These are phyloP conservation scores for Drosophila ananassae DNA, from an alignment of 1,140 invertebrate species.

Conservation along the genomic window DNA sequence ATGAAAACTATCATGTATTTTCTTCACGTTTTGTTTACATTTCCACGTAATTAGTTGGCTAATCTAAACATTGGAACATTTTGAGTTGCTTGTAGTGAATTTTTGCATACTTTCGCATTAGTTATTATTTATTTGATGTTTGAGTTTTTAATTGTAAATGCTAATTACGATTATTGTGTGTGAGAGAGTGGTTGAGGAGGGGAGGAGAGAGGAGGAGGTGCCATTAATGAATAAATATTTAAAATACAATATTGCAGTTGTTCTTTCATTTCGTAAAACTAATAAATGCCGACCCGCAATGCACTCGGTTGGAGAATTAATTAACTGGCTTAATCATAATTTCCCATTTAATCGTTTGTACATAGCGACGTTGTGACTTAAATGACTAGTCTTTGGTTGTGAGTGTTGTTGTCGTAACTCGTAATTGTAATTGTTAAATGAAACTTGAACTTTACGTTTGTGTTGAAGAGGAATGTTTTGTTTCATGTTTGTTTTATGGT, in stretches of 20 bases:
- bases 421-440: slow-evolving; percentile 19
- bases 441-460: slow-evolving; percentile 69
- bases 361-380: slow-evolving; percentile 77
- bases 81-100: slow-evolving; percentile 75
- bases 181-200: slow-evolving; percentile 5
- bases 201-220: background rate
- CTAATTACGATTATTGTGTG: slow-evolving; percentile 66
- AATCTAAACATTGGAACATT: slow-evolving; percentile 80
- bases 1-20: slow-evolving; percentile 56
- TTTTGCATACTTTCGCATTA: slow-evolving; percentile 32
- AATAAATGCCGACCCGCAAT: slow-evolving; percentile 41
- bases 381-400: slow-evolving; percentile 80
- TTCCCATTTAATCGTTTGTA: slow-evolving; percentile 58
- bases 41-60: slow-evolving; percentile 73
- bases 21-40: slow-evolving; percentile 45
- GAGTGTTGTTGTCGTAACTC: slow-evolving; percentile 7
- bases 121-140: slow-evolving; percentile 50
- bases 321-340: slow-evolving; percentile 49
- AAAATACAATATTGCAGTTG: slow-evolving; percentile 81
- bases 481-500: slow-evolving; percentile 15
- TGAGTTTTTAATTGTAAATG: slow-evolving; percentile 65
- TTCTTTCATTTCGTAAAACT: slow-evolving; percentile 52
- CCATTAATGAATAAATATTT: slow-evolving; percentile 79
- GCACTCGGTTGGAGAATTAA: slow-evolving; percentile 43
- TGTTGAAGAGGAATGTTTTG: slow-evolving; percentile 72